Evolutionary conservation across 2,797 vertebrate species (phyloP).

Genomic region (Euphonia xanthogaster): DNA sequence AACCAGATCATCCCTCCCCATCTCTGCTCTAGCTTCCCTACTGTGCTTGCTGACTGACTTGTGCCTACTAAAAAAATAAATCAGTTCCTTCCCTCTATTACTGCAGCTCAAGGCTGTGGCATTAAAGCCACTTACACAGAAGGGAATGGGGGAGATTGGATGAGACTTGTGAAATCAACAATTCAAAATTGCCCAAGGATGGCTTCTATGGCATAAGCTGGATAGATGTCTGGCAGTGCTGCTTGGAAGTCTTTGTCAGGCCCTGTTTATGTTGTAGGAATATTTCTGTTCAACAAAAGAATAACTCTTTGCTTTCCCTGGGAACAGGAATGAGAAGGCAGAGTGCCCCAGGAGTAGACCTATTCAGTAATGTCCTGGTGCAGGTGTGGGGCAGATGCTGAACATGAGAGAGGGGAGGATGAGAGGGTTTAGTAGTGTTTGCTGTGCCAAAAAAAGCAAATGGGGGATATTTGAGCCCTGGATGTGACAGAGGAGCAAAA

Average conservation of each 20-base stretch:
- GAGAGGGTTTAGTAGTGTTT: neutral
- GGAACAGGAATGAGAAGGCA: neutral
- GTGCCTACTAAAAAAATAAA: neutral
- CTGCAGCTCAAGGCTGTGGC: neutral
- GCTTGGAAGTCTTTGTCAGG: neutral
- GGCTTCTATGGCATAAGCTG: neutral
- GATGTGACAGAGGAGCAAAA: neutral
- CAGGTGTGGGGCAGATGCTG: neutral
- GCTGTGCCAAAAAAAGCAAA: neutral
- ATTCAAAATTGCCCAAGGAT: rapidly evolving
- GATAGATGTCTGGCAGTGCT: neutral
- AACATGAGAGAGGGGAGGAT: neutral
- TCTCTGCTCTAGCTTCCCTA: neutral
- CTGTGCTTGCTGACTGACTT: neutral
- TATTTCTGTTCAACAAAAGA: neutral
- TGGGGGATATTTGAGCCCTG: rapidly evolving
- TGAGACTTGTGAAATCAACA: neutral
- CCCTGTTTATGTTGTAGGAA: neutral
- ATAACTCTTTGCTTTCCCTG: neutral
- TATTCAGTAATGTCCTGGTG: neutral
- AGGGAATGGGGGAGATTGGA: rapidly evolving
- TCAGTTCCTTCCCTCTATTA: rapidly evolving
- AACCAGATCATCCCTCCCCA: neutral
- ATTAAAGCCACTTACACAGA: rapidly evolving
- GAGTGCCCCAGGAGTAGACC: neutral